Base-by-base conservation (phyloP, 2,888 invertebrate species). In the Drosophila borealis region DNA sequence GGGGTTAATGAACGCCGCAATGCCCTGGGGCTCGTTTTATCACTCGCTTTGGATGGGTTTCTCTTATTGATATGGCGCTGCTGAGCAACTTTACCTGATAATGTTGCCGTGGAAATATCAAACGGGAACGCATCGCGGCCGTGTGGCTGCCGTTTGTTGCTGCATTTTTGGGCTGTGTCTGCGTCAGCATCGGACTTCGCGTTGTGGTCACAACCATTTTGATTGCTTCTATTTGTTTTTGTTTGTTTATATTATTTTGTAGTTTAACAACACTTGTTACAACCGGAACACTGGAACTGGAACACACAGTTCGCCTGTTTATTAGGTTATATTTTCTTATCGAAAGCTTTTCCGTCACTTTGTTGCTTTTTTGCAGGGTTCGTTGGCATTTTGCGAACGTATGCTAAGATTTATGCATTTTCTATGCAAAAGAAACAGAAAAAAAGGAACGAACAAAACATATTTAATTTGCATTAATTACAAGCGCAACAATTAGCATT, bases 181-280 rank as follows among this genome's bases (percentile, higher is more conserved):
- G 88, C 45, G 82, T 80, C 67, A 90, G 76, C 74, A 91, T 75
- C 13, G 91, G 91, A 80, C 89, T 91, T 34, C 91, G 89, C 48
- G 91, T 91, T 34, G 91, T 89, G 53, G 92, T 92, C 50, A 91
- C 91, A 64, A 91, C 91, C 91, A 91, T 91, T 21, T 48, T 73
- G 4, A 19, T 4, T 25, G 25, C 25, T 25, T 25, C 17, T 25
- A 1, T 21, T 21, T 21, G 4, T 21, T 5, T 21, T 1, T 29
- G 0, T 25, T 29, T 8, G 29, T 29, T 29, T 8, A 8, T 6
- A 29, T 29, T 41, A 17, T 11, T 37, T 34, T 45, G 41, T 49
- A 13, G 42, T 21, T 45, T 21, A 17, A 29, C 13, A 49, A 33
- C 65, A 49, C 42, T 65, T 5, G 17, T 19, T 64, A 63, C 44